Base-by-base conservation (phyloP, 2,113 vertebrate genomes). In the Eira barbara region DNA sequence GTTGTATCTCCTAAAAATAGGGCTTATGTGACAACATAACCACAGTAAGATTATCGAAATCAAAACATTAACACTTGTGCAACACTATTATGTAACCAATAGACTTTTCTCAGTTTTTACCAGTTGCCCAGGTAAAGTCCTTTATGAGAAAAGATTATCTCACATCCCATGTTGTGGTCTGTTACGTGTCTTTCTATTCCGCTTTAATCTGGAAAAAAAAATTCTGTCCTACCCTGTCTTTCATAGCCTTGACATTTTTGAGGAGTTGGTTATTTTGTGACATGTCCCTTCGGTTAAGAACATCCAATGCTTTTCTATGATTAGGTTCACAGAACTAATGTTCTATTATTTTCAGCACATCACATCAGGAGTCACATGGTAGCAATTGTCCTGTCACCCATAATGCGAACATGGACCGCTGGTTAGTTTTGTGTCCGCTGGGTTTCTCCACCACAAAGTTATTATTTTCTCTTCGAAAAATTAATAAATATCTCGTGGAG, bases 181-280 rank as follows among this genome's bases (percentile, higher is more conserved):
- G 1, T 18, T 27, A 29, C 25, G 0, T n/a, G 21, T 45, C 36
- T 86, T 29, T 20, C 74, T 47, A 13, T 29, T 52, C 63, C 15
- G 61, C 61, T 79, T 61, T 71, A 73, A 15, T 52, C 63, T 89
- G 91, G 57, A 63, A 85, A 89, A 85, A 89, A 42, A 20, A 0
- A 63, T 67, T 86, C 45, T 74, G 31, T 59, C n/a, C 55, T 63
- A 29, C 49, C 49, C 39, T 74, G 20, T 59, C 15, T 79, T 81
- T 47, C 87, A 27, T 2, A 67, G 52, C 85, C 92, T 91, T 94
- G 85, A 73, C 67, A 89, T 94, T 95, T 95, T 86, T 29, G 73
- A 83, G 61, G 45, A 86, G 59, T 71, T 0, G 0, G 73, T 89
- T 96, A 39, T 89, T 96, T 84, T 91, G 47, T 83, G 71, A 73